phyloP scores from a whole-genome alignment of 2,888 invertebrate species.

The Lucinisca nassula region DNA sequence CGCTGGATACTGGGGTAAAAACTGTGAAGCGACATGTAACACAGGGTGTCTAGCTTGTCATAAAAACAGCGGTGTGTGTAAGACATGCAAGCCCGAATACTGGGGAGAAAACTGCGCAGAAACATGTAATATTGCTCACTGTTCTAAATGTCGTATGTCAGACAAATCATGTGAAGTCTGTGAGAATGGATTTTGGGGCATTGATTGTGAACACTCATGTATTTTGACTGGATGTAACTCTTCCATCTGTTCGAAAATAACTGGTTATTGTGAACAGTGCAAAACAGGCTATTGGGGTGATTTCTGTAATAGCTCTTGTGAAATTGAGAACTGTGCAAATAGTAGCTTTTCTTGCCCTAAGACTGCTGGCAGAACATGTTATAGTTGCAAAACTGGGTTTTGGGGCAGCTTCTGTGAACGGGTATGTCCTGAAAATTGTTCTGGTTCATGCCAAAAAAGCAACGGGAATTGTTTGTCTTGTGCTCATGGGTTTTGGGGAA shows the following conservation, averaged over 20 bases:
- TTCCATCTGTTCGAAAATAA: not conserved
- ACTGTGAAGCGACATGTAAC: too few relatives aligned
- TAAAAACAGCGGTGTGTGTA: too few relatives aligned
- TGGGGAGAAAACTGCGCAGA: too few relatives aligned
- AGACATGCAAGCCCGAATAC: too few relatives aligned
- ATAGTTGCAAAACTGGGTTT: not conserved
- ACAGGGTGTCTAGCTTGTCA: too few relatives aligned
- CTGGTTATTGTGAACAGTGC: not conserved
- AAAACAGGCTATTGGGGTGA: not conserved
- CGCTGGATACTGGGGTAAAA: too few relatives aligned
- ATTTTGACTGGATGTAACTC: not conserved
- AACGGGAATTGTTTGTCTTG: not conserved
- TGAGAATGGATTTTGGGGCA: not conserved
- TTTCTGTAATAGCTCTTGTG: not conserved
- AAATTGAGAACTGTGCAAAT: not conserved
- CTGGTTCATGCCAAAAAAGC: not conserved
- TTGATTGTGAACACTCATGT: not conserved
- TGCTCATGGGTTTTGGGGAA: not conserved
- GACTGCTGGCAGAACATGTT: not conserved
- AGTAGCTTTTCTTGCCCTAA: not conserved
- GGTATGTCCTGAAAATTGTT: not conserved
- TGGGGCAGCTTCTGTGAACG: not conserved
- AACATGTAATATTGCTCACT: too few relatives aligned
- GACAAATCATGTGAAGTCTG: not conserved
- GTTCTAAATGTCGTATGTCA: not conserved